phyloP scores from a whole-genome alignment of 2,888 invertebrate genomes.

The Gastrophysa polygoni region DNA sequence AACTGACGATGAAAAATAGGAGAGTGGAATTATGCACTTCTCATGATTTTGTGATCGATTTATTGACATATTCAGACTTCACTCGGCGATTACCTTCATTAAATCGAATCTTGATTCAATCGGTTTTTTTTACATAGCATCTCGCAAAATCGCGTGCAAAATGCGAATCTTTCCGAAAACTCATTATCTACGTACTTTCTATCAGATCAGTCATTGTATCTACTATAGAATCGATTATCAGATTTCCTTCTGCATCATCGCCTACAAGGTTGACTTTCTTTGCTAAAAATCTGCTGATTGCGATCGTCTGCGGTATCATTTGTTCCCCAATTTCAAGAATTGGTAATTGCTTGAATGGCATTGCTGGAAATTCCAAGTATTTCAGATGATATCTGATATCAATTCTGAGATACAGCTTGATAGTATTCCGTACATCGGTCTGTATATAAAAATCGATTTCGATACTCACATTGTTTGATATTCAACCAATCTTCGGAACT shows the following conservation, averaged over 20 bases:
- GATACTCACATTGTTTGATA: conserved; percentile 22
- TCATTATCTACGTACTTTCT: neutral
- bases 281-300: conserved; percentile 64
- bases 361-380: conserved; percentile 59
- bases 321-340: conserved; percentile 68
- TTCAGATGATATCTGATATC: neutral
- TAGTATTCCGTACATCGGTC: no score
- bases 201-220: neutral
- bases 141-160: no score
- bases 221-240: conserved; percentile 36
- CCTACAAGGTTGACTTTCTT: conserved; percentile 64
- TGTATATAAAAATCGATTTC: no score
- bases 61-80: no score
- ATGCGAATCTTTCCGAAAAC: no score
- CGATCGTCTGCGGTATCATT: conserved; percentile 62
- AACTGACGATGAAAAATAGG: no score
- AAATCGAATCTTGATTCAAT: no score
- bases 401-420: neutral
- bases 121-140: no score
- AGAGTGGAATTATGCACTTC: no score
- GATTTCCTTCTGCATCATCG: conserved; percentile 61
- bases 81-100: no score
- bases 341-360: conserved; percentile 68
- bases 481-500: conserved; percentile 20
- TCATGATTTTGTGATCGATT: no score